phyloP scores from a whole-genome alignment of 2,797 vertebrate genomes.

The Typhlichthys eigenmanni region DNA sequence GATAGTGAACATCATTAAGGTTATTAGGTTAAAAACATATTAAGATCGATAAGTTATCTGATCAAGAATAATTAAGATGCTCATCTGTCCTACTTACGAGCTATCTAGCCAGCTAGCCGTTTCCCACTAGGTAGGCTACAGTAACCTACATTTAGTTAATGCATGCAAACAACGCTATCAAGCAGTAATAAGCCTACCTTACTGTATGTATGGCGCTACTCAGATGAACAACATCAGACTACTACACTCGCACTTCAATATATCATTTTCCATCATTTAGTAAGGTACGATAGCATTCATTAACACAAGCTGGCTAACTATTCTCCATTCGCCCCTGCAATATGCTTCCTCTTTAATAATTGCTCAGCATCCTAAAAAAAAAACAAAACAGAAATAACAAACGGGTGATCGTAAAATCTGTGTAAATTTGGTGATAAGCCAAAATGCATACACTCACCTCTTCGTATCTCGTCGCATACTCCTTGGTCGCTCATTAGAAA shows the following conservation, averaged over 20 bases:
- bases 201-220: background rate
- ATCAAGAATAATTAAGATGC: constrained; percentile 52
- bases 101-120: constrained; percentile 31
- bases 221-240: background rate
- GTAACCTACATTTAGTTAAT: background rate
- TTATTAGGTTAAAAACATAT: constrained; percentile 4
- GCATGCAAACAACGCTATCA: background rate
- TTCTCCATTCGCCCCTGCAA: constrained; percentile 32
- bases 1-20: constrained; percentile 18
- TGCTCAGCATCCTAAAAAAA: constrained; percentile 19
- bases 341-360: constrained; percentile 57
- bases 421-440: background rate
- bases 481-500: constrained; percentile 78
- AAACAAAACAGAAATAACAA: constrained; percentile 13
- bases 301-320: constrained; percentile 48
- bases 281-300: constrained; percentile 31
- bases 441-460: constrained; percentile 64
- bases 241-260: background rate
- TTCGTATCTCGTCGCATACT: constrained; percentile 75
- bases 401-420: constrained; percentile 9
- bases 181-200: background rate
- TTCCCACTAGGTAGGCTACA: constrained; percentile 22
- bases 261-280: background rate
- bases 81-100: constrained; percentile 47
- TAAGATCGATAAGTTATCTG: constrained; percentile 36